phyloP scores from a whole-genome alignment of 1,140 invertebrate species.

The Drosophila repletoides region DNA sequence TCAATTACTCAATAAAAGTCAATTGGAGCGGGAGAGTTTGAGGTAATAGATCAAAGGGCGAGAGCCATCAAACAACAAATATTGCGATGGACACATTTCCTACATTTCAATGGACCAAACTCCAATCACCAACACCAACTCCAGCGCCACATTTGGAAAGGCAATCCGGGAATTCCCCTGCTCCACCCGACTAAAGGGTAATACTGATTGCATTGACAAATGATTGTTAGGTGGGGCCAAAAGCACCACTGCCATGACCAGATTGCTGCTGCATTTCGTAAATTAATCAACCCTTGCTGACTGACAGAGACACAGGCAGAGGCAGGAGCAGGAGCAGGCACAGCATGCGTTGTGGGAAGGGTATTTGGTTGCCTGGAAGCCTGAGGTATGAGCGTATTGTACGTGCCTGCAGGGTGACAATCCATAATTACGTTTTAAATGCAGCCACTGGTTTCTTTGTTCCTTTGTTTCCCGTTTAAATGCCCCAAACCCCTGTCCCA shows the following conservation, averaged over 20 bases:
- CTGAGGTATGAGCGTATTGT: too few species aligned
- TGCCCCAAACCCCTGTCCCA: too few species aligned
- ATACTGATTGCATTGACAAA: constrained; percentile 20
- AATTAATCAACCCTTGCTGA: constrained; percentile 67
- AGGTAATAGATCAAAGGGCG: constrained; percentile 34
- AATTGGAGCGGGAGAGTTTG: constrained; percentile 24
- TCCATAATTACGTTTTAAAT: constrained; percentile 68
- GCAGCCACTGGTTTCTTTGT: constrained; percentile 20
- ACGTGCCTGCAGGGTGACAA: constrained; percentile 38
- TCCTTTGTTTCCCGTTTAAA: background rate
- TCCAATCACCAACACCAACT: background rate
- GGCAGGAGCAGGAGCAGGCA: background rate
- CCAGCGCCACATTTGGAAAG: too few species aligned
- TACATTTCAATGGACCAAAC: constrained; percentile 14
- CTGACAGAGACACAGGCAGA: background rate
- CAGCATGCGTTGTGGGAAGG: background rate
- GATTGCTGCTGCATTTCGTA: constrained; percentile 60
- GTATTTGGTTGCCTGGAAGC: too few species aligned
- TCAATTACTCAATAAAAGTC: constrained; percentile 64
- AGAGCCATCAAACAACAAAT: constrained; percentile 22
- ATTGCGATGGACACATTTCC: constrained; percentile 24
- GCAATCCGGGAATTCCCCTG: background rate
- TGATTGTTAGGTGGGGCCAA: constrained; percentile 1
- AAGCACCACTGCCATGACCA: constrained; percentile 39
- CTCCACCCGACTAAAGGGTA: background rate